Conservation (phyloP, 2,797 vertebrate species). For the Crenichthys baileyi region DNA sequence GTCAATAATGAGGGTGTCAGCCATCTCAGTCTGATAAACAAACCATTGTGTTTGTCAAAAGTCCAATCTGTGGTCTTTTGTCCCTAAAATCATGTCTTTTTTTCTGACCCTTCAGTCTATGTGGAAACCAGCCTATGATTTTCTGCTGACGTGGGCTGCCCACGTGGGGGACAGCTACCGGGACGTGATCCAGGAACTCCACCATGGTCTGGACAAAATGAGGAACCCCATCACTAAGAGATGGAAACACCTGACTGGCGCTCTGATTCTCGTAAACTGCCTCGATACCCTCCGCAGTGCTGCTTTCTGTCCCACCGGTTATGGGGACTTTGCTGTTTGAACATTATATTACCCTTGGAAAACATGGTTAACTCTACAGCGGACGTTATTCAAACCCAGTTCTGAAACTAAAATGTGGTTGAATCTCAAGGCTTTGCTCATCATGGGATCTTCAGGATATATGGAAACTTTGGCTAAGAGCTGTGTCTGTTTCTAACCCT, state of each 20-base stretch:
- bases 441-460: background rate
- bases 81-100: conserved; percentile 4
- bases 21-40: background rate
- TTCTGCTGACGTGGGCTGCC: conserved; percentile 94
- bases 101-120: conserved; percentile 84
- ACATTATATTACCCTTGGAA: background rate
- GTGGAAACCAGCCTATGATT: conserved; percentile 98
- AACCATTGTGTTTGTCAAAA: background rate
- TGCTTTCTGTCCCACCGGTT: conserved; percentile 89
- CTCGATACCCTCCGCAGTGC: conserved; percentile 89
- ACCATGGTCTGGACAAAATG: conserved; percentile 94
- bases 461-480: background rate
- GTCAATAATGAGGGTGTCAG: too few relatives aligned
- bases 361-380: background rate
- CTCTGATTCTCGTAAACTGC: conserved; percentile 93
- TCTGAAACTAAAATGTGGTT: background rate
- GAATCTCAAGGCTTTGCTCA: background rate
- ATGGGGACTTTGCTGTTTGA: conserved; percentile 91
- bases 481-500: conserved; percentile 9
- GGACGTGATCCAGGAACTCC: conserved; percentile 96
- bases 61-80: background rate
- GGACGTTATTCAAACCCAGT: background rate
- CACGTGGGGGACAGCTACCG: conserved; percentile 96
- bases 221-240: conserved; percentile 95
- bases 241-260: conserved; percentile 96